Base-by-base conservation (phyloP, 1,140 invertebrate species). In the Drosophila watanabei region DNA sequence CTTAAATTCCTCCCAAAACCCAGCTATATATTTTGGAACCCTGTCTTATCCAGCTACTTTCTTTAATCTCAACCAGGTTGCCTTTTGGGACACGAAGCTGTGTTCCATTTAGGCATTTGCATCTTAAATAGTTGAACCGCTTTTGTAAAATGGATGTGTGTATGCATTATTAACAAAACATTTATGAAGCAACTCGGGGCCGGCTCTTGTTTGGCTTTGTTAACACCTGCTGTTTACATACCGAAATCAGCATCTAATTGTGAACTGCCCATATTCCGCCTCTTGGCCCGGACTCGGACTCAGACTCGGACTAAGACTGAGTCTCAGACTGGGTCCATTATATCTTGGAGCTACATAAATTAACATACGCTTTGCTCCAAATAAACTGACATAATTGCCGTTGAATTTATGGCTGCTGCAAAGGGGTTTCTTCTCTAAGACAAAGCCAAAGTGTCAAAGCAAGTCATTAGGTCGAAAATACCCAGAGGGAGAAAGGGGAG, bases 331-430 rank as follows among this genome's bases (percentile, higher is more conserved):
- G 41, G 35, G 30, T 59, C 18, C 48, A 58, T 69, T 59, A 32
- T 63, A 37, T 45, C 54, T 64, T 68, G 69, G 37, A 52, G 49
- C 64, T 64, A 66, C 80, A 89, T 88, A 89, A 89, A 89, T 88
- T 80, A 82, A 84, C 72, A 72, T 65, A 89, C 71, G 86, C 86
- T 90, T 90, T 90, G 86, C 86, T 90, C 86, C 82, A 90, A 85
- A 90, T 90, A 90, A 90, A 90, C 86, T 90, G 86, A 90, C 86
- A 90, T 90, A 90, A 90, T 90, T 90, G 82, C 79, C 82, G 60
- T 68, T 82, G 82, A 90, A 90, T 90, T 90, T 90, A 90, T 90
- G 86, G 69, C 30, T 37, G 41, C 63, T 71, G 70, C 52, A 56
- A 32, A 46, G 45, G 56, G 35, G 61, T 64, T 66, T 72, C 65